Base-by-base conservation (phyloP, 1,140 invertebrate genomes). In the Zophobas atratus region DNA sequence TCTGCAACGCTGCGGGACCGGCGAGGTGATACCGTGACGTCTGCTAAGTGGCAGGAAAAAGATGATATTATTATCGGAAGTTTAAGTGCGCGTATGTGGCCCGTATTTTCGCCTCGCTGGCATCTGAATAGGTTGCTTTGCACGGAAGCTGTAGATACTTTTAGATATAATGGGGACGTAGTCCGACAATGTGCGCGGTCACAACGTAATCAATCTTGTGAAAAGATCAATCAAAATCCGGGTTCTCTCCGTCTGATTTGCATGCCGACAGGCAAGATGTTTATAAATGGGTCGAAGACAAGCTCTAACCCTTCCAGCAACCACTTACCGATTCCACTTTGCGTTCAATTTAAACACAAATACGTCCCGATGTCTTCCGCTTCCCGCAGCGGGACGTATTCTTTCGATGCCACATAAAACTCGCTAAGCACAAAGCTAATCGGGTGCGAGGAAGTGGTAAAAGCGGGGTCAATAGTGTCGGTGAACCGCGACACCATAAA, bases 171-270 rank as follows among this genome's bases (percentile, higher is more conserved):
- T 82, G 80, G 80, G 77, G 79, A 79, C 78, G 81, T 80, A 82
- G 79, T 83, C 77, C 63, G 76, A 81, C 82, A 83, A 78, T 83
- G 76, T 79, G 67, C 74, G 75, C 75, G 79, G 77, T 77, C 78
- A 75, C 79, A 74, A 78, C 77, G 79, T 84, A 85, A 86, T 86
- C 85, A 85, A 86, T 86, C 85, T 86, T 84, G 75, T 81, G 84
- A 83, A 85, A 84, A 84, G 84, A 86, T 86, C 84, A 86, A 86
- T 86, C 85, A 86, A 85, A 86, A 82, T 84, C 84, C 80, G 77
- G 81, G 82, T 79, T 79, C 80, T 79, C 80, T 79, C 80, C 83
- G 82, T 83, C 84, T 86, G 84, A 86, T 86, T 86, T 86, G 85
- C 85, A 86, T 86, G 84, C 82, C 84, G 84, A 85, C 84, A 85